A percentile compares a stretch with the other conserved stretches of the same genome.
These are phyloP conservation scores for Parelbella ahira DNA, from an alignment of 2,888 invertebrate genomes.

Conservation along the genomic window DNA sequence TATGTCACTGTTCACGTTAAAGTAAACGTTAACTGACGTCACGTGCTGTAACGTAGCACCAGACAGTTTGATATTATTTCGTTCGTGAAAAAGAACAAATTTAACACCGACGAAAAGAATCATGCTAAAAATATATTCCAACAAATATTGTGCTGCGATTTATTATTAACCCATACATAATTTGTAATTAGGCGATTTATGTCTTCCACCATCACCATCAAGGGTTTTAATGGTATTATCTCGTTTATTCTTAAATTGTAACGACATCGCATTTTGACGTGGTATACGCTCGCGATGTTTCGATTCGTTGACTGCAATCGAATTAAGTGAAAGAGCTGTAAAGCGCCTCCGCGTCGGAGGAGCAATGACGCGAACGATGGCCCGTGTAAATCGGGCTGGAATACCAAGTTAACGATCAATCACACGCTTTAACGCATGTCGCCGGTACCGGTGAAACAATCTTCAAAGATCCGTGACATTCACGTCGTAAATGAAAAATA, in stretches of 20 bases:
- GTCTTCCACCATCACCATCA: constrained; percentile 3
- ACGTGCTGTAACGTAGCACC: too few species aligned
- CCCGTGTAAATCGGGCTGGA: constrained; percentile 39
- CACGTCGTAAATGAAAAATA: constrained; percentile 1
- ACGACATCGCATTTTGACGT: constrained; percentile 35
- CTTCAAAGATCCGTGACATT: constrained; percentile 13
- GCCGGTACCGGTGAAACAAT: constrained; percentile 21
- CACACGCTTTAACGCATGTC: constrained; percentile 32
- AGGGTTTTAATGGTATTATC: constrained; percentile 37
- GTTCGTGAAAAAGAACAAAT: too few species aligned
- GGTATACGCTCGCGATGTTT: constrained; percentile 34
- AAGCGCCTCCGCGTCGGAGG: constrained; percentile 40
- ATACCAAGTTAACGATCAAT: constrained; percentile 45
- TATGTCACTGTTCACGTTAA: constrained; percentile 6
- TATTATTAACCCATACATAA: too few species aligned
- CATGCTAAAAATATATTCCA: too few species aligned
- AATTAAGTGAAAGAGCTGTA: constrained; percentile 48
- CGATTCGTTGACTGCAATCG: constrained; percentile 50
- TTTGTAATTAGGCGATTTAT: too few species aligned
- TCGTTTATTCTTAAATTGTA: constrained; percentile 59
- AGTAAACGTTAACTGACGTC: background rate
- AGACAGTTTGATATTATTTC: too few species aligned
- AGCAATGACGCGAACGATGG: constrained; percentile 48
- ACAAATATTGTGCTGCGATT: too few species aligned
- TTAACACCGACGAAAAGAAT: too few species aligned